phyloP scores from a whole-genome alignment of 2,797 vertebrate genomes.

The Parotocinclus haroldoi region DNA sequence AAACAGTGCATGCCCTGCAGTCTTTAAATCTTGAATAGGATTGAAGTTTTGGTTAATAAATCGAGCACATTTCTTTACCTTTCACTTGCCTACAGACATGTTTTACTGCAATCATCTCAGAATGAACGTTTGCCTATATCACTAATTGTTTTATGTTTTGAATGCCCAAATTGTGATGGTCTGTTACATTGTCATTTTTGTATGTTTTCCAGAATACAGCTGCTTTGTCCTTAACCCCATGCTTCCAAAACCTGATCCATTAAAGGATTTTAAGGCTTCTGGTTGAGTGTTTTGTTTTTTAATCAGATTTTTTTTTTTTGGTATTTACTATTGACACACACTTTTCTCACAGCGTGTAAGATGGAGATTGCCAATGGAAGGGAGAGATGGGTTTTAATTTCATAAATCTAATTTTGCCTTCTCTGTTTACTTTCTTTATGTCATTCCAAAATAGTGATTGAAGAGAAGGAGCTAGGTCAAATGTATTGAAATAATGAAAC shows the following conservation, averaged over 20 bases:
- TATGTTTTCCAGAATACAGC: conserved; percentile 58
- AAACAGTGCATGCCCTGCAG: neutral
- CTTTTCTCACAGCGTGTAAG: too few species aligned
- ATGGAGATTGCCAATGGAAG: too few species aligned
- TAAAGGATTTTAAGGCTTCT: conserved; percentile 72
- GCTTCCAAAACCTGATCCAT: conserved; percentile 78
- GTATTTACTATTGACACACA: too few species aligned
- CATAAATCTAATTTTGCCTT: too few species aligned
- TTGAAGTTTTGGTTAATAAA: too few species aligned
- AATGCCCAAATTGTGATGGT: conserved; percentile 67
- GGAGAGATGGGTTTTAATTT: too few species aligned
- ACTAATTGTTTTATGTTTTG: conserved; percentile 28
- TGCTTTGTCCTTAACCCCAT: conserved; percentile 70
- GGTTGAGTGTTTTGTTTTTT: conserved; percentile 3
- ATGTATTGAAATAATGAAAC: too few species aligned
- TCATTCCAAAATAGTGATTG: too few species aligned
- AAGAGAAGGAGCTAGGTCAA: too few species aligned
- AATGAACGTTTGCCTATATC: conserved; percentile 44
- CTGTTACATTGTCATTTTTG: conserved; percentile 50
- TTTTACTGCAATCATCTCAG: conserved; percentile 60
- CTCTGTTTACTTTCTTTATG: too few species aligned
- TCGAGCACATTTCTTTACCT: conserved; percentile 27
- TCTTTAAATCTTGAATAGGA: neutral
- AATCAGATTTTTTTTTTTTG: too few species aligned
- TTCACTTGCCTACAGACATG: conserved; percentile 43